Evolutionary conservation across 2,888 invertebrate species (phyloP).

Genomic region (Drosophila cognata): DNA sequence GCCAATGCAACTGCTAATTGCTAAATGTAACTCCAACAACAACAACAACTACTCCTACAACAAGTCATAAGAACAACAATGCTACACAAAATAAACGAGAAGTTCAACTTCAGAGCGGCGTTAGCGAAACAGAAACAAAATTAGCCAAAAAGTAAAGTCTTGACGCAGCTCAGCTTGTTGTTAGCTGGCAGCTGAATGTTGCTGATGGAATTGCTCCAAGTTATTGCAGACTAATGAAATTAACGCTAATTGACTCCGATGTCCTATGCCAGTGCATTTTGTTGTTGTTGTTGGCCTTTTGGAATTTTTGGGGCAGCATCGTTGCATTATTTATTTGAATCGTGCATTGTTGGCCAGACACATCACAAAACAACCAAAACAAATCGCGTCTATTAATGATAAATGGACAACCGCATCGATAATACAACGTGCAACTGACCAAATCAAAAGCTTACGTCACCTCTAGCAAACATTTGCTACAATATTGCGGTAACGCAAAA

Average conservation of each 20-base stretch:
- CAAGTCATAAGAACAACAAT: conserved; percentile 14
- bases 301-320: background rate
- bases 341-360: conserved; percentile 5
- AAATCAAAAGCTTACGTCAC: conserved; percentile 10
- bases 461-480: conserved; percentile 31
- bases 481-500: conserved; percentile 43
- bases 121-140: conserved; percentile 74
- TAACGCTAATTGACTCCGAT: conserved; percentile 77
- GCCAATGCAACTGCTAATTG: conserved; percentile 74
- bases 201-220: conserved; percentile 73
- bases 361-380: background rate
- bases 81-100: conserved; percentile 62
- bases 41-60: conserved; percentile 15
- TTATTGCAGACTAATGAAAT: conserved; percentile 79
- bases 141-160: conserved; percentile 73
- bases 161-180: conserved; percentile 17
- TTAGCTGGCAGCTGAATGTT: conserved; percentile 27
- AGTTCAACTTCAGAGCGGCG: conserved; percentile 69
- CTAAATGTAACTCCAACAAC: conserved; percentile 71
- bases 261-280: conserved; percentile 28
- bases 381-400: background rate
- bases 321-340: conserved; percentile 10
- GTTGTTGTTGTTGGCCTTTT: background rate
- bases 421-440: background rate
- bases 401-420: background rate